Evolutionary conservation across 1,140 invertebrate genomes (phyloP), one percentile per base, ranked within the genome.

Genomic region (Micrasema longulum): DNA sequence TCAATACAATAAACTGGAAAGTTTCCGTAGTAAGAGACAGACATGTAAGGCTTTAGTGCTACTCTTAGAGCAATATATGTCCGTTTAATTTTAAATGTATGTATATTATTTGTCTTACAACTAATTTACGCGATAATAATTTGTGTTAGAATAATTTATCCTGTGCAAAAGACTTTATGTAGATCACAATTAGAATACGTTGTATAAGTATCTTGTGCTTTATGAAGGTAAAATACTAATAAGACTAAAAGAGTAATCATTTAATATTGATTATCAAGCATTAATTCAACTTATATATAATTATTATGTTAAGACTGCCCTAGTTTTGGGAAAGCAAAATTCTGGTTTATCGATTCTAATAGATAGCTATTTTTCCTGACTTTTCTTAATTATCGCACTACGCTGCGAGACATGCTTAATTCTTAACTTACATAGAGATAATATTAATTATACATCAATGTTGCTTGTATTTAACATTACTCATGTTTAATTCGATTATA

Each of bases 181-280:
- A 57, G 68, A 75, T 75, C 74, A 75, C 74, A 75, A 75, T 75
- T 72, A 62, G 68, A 69, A 69, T 75, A 75, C 74, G 57, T 72
- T 75, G 74, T 75, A 72, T 70, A 75, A 64, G 74, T 75, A 75
- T 66, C 26, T 75, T 75, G 74, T 75, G 67, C 62, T 69, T 69
- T 72, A 69, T 57, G 69, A 69, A 72, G 60, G 38, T 71, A 48
- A 47, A 71, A 64, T 71, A 43, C 43, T 68, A 45, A 52, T 50
- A 64, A 70, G 52, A 47, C 35, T 68, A 16, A 65, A 65, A 71
- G 64, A 69, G 57, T 72, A 69, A 70, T 69, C 47, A 47, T 57
- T 74, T 31, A 71, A 64, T 57, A 18, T 69, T 75, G 74, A 75
- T 75, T 75, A 75, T 72, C 74, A 75, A 75, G 74, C 74, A 66